Evolutionary conservation across 2,113 vertebrate species (phyloP), one percentile per base, ranked within the genome.

Genomic region (Dissostichus mawsoni): DNA sequence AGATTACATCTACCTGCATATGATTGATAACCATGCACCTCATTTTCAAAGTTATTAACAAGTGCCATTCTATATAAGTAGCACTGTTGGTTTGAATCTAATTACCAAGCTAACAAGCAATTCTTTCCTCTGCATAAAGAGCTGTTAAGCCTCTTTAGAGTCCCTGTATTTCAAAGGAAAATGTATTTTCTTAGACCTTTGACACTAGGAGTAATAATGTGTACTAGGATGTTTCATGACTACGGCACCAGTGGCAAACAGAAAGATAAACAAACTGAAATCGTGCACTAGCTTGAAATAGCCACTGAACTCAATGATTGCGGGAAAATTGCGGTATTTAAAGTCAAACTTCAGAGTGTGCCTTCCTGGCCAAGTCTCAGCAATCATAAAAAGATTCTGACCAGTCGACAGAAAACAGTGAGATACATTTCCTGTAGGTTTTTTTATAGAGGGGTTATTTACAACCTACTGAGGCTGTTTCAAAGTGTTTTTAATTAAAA

Each of bases 271-370:
- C 11, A 11, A 10, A 13, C 17, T 13, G 13, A 41, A 5, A 65
- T 70, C 29, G 48, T 82, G 65, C 10, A 69, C 11, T 11, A 20
- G 25, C 10, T 64, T 55, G 20, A 59, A n/a, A 17, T 63, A 64
- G 16, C 57, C 11, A 62, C 50, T 72, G 18, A 50, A 41, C 20
- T 74, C 47, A 47, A 8, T 36, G 16, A 65, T 51, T 55, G 48
- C 20, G 50, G 55, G 18, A 14, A 70, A 80, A 70, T 36, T 36
- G 25, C n/a, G 12, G 14, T 16, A 44, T 61, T 74, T 50, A 64
- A 44, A 67, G 44, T 64, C 18, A 48, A 20, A 14, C 44, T 57
- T 45, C 56, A 45, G 14, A 29, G 44, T 78, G 14, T 36, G 20
- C 7, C 5, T 53, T 70, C 18, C 23, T 50, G 17, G 52, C 56